Conservation (phyloP, 2,888 invertebrate genomes). For the Orthosia gracilis region DNA sequence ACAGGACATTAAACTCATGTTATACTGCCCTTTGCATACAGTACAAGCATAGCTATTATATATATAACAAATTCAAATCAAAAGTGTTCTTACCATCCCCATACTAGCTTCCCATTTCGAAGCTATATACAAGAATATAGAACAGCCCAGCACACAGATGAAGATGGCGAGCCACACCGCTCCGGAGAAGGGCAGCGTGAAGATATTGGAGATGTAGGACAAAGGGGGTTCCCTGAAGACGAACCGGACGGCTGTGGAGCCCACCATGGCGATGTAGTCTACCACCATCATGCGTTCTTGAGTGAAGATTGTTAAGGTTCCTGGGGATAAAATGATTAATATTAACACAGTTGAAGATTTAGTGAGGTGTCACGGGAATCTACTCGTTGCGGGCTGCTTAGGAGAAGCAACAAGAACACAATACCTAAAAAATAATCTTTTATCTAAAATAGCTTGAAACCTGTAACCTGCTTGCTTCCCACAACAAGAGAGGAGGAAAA, state of each 20-base stretch:
- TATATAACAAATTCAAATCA: background rate
- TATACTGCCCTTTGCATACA: no score
- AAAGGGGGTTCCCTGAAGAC: slow-evolving; percentile 93
- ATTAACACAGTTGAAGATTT: background rate
- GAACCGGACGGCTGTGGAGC: slow-evolving; percentile 90
- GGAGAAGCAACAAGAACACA: no score
- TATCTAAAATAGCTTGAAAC: no score
- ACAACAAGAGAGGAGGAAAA: no score
- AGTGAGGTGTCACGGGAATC: no score
- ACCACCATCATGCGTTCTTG: slow-evolving; percentile 84
- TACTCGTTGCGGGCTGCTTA: no score
- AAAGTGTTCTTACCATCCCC: slow-evolving; percentile 77
- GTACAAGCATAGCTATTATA: background rate
- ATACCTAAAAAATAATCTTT: no score
- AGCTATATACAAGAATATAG: slow-evolving; percentile 86
- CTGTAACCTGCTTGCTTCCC: no score
- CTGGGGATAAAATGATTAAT: slow-evolving; percentile 63
- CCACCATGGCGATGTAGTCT: slow-evolving; percentile 91
- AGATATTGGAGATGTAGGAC: slow-evolving; percentile 93
- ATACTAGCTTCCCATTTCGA: slow-evolving; percentile 88
- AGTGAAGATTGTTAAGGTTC: slow-evolving; percentile 85
- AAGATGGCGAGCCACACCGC: slow-evolving; percentile 92
- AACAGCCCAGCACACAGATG: slow-evolving; percentile 86
- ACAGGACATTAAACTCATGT: no score
- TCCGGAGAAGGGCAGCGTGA: slow-evolving; percentile 92